phyloP scores from a whole-genome alignment of 2,797 vertebrate genomes.

The Cheirogaleus major region DNA sequence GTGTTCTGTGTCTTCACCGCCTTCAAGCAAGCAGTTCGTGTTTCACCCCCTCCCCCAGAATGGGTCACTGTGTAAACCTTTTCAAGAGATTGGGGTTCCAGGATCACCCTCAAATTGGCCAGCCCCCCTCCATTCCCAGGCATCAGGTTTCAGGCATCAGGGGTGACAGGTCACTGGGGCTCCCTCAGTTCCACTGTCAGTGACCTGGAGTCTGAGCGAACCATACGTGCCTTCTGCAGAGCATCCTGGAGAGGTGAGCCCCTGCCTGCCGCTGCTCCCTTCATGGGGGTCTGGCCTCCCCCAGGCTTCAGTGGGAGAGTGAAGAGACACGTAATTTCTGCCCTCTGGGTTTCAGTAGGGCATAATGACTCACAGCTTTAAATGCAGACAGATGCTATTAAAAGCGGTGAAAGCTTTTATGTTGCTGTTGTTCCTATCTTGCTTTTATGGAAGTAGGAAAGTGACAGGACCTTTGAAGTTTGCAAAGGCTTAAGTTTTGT shows the following conservation, averaged over 20 bases:
- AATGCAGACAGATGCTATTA: neutral
- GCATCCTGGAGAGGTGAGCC: neutral
- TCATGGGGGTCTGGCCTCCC: neutral
- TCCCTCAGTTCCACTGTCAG: neutral
- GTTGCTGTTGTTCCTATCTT: neutral
- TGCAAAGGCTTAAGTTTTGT: neutral
- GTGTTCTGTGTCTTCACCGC: neutral
- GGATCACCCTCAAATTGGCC: neutral
- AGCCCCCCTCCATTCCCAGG: no score
- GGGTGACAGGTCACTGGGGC: neutral
- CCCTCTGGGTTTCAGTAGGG: neutral
- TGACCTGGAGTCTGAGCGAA: neutral
- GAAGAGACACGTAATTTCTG: neutral
- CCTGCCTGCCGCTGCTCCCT: neutral
- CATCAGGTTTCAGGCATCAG: neutral
- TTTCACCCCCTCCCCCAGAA: neutral
- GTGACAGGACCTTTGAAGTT: neutral
- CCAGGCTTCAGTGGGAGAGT: neutral
- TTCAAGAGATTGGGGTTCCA: neutral
- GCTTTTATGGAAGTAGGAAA: neutral
- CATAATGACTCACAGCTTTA: neutral
- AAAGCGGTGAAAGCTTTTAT: neutral
- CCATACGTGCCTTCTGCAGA: neutral
- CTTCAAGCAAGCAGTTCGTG: neutral
- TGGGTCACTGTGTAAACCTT: neutral